A percentile compares a stretch with the other conserved stretches of the same genome.
phyloP scores from a whole-genome alignment of 2,113 vertebrate species.

The Chaetops frenatus region DNA sequence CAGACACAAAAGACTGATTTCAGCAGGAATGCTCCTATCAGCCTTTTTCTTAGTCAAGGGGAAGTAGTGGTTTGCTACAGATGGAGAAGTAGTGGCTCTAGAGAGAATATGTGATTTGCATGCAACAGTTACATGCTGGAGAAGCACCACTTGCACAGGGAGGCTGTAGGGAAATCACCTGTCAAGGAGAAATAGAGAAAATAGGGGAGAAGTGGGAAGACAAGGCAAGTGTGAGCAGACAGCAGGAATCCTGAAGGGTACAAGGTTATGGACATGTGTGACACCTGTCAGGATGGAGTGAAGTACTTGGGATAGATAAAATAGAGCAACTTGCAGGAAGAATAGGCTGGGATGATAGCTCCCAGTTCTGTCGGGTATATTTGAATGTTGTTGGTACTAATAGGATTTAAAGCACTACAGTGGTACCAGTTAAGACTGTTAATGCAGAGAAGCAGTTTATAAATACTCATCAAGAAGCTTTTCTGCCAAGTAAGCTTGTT shows the following conservation, averaged over 20 bases:
- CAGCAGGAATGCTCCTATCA: neutral
- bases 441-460: neutral
- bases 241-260: neutral
- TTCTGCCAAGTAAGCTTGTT: neutral
- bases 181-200: neutral
- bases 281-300: neutral
- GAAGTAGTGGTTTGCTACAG: neutral
- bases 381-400: neutral
- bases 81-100: neutral
- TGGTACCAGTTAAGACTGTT: neutral
- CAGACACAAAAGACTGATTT: neutral
- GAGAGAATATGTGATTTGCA: neutral
- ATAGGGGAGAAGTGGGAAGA: neutral
- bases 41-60: neutral
- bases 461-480: neutral
- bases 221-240: neutral
- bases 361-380: neutral
- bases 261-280: neutral
- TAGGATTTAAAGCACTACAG: neutral
- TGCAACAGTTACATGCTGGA: rapidly evolving
- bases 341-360: neutral
- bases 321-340: neutral
- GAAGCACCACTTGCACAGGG: neutral
- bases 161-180: neutral
- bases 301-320: neutral